phyloP scores from a whole-genome alignment of 2,888 invertebrate genomes.

The Atethmia centrago region DNA sequence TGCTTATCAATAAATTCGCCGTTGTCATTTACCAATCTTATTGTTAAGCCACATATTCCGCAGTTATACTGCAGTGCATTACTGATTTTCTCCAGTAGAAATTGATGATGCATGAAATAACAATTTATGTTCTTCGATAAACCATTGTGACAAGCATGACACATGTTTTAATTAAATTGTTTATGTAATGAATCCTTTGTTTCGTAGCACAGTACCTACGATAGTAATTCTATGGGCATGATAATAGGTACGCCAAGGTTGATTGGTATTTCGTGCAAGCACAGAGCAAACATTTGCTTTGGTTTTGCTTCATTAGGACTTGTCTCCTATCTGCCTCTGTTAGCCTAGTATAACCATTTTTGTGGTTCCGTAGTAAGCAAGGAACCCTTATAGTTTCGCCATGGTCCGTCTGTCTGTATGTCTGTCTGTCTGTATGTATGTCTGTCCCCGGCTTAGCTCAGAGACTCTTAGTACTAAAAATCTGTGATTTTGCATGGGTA shows the following conservation, averaged over 20 bases:
- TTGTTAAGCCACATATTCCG: background rate
- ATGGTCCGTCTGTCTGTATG: no score
- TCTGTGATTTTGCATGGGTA: no score
- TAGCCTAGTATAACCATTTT: background rate
- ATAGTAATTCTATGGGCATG: conserved; percentile 2
- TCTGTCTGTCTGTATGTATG: no score
- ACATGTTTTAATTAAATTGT: conserved; percentile 47
- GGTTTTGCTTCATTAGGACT: background rate
- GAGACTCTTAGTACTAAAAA: no score
- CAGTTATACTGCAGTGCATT: background rate
- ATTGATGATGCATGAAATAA: conserved; percentile 39
- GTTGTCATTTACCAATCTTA: conserved; percentile 14
- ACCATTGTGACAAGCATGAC: conserved; percentile 37
- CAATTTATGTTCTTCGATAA: conserved; percentile 43
- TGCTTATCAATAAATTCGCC: conserved; percentile 21
- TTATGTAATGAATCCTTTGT: conserved; percentile 48
- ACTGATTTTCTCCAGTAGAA: conserved; percentile 36
- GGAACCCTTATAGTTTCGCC: no score
- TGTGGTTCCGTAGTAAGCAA: no score
- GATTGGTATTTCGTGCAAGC: background rate
- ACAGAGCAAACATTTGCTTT: background rate
- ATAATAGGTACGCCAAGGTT: background rate
- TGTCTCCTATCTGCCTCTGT: background rate
- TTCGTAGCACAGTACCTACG: conserved; percentile 4
- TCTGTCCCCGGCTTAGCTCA: no score